phyloP scores from a whole-genome alignment of 2,113 vertebrate species.

The Hippolais icterina region DNA sequence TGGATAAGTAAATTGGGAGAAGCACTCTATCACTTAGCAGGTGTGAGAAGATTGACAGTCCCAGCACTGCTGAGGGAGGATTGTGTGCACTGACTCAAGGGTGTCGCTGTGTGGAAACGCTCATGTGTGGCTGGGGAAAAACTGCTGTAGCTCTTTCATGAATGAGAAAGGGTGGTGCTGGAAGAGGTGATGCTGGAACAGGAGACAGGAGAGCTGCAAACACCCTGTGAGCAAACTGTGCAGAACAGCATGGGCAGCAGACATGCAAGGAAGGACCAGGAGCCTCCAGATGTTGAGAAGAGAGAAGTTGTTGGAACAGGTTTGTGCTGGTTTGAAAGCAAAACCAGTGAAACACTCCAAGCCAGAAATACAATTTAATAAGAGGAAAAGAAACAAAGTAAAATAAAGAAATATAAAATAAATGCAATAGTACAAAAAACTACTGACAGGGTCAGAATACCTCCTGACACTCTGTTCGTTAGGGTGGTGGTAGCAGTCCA shows the following conservation, averaged over 20 bases:
- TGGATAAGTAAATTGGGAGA: conserved; percentile 67
- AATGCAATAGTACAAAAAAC: too few species aligned
- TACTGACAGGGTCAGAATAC: too few species aligned
- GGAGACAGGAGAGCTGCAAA: not conserved
- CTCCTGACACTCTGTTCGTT: too few species aligned
- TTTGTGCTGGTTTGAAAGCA: too few species aligned
- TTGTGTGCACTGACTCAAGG: not conserved
- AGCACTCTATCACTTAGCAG: conserved; percentile 68
- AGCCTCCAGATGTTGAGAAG: not conserved
- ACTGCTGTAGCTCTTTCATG: fast-evolving
- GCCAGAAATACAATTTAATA: too few species aligned
- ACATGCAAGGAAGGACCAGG: not conserved
- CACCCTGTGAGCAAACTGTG: fast-evolving
- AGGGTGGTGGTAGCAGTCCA: too few species aligned
- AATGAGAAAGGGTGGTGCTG: not conserved
- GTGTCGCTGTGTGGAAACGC: not conserved
- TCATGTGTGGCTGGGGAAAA: not conserved
- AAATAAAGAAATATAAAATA: too few species aligned
- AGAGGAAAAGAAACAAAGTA: too few species aligned
- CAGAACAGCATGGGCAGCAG: not conserved
- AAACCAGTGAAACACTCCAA: too few species aligned
- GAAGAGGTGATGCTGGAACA: not conserved
- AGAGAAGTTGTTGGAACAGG: not conserved
- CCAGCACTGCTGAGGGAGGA: not conserved
- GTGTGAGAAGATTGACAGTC: conserved; percentile 56